Evolutionary conservation across 2,113 vertebrate genomes (phyloP).

Genomic region (Castor canadensis): DNA sequence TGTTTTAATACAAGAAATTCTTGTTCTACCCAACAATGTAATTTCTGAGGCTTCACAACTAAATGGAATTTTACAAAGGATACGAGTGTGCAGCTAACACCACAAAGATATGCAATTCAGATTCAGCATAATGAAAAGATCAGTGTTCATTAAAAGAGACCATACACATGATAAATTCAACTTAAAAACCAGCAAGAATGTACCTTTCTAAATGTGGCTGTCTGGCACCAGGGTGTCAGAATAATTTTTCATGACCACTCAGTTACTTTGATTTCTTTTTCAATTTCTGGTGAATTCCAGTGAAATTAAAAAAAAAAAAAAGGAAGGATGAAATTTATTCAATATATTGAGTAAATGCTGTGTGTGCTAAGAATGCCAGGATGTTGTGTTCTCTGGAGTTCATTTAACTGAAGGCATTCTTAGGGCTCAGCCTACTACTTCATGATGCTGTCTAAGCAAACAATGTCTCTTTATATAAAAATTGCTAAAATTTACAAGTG

Average conservation of each 20-base stretch:
- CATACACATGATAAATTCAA: neutral
- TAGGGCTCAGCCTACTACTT: neutral
- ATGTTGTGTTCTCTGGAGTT: accelerated
- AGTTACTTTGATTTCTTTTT: neutral
- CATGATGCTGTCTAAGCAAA: neutral
- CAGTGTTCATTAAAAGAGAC: neutral
- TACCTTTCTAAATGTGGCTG: neutral
- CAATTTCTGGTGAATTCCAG: conserved; percentile 9
- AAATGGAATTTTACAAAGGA: neutral
- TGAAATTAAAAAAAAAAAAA: neutral
- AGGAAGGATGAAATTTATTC: neutral
- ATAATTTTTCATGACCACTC: neutral
- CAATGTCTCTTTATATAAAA: neutral
- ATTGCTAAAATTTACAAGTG: neutral
- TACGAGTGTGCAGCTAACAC: neutral
- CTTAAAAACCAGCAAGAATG: neutral
- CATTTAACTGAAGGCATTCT: neutral
- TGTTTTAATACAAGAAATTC: neutral
- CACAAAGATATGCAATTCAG: neutral
- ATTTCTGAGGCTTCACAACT: neutral
- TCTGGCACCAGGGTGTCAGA: neutral
- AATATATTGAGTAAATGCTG: too few relatives aligned
- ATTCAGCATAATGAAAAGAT: neutral
- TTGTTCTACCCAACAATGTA: neutral
- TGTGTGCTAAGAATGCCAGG: neutral